Conservation (phyloP, 2,888 invertebrate species). For the Meteorus colon region DNA sequence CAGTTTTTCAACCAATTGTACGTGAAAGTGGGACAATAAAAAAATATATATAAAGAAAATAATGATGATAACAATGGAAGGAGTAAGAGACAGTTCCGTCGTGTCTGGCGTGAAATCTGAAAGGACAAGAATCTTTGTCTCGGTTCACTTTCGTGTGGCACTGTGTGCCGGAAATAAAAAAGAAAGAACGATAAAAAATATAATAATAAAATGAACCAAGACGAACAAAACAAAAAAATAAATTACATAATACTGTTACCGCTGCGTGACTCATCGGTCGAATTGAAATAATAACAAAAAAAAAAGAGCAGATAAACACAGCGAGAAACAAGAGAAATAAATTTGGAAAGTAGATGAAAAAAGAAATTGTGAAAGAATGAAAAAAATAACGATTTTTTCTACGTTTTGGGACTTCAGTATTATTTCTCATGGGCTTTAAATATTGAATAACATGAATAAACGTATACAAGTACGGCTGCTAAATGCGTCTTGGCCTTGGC, state of each 20-base stretch:
- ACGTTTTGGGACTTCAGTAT: not conserved
- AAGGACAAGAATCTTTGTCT: conserved; percentile 7
- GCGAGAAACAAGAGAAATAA: not conserved
- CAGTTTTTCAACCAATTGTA: not conserved
- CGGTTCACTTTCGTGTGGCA: conserved; percentile 4
- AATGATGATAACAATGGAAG: not conserved
- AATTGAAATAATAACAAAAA: not conserved
- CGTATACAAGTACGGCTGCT: conserved; percentile 33
- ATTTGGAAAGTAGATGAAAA: conserved; percentile 4
- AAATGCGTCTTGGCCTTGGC: conserved; percentile 45
- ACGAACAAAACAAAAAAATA: not conserved
- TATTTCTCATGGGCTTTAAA: conserved; percentile 42
- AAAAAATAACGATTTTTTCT: conserved; percentile 26
- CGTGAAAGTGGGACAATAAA: conserved; percentile 9
- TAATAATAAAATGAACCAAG: not conserved
- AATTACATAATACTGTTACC: not conserved
- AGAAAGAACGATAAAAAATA: conserved; percentile 5
- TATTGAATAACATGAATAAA: conserved; percentile 42
- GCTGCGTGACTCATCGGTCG: conserved; percentile 1
- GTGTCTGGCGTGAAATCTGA: conserved; percentile 12
- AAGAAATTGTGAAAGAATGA: not conserved
- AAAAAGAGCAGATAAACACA: not conserved
- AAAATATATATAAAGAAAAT: conserved; percentile 5
- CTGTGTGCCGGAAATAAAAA: conserved; percentile 13
- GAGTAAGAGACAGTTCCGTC: not conserved